These are phyloP conservation scores for Zosterops borbonicus DNA, from an alignment of 2,113 vertebrate genomes.

Conservation along the genomic window DNA sequence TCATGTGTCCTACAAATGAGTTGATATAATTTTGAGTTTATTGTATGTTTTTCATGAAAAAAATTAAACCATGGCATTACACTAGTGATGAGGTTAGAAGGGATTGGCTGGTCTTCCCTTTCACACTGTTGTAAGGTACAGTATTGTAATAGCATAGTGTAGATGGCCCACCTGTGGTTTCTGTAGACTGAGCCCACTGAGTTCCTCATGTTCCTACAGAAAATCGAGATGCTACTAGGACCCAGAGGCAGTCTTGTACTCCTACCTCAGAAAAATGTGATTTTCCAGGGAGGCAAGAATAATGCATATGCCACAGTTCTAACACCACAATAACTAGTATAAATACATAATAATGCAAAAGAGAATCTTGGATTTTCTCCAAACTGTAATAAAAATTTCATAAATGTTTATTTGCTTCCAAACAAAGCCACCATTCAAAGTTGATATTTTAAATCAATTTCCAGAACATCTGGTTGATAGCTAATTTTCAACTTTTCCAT, in stretches of 20 bases:
- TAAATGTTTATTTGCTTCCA: constrained; percentile 48
- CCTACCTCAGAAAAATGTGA: not conserved
- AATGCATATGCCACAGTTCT: not conserved
- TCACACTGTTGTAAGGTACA: not conserved
- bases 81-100: not conserved
- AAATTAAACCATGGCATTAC: not conserved
- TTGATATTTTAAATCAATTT: not conserved
- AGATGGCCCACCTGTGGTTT: not conserved
- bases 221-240: accelerated
- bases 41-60: not conserved
- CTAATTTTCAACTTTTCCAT: not conserved
- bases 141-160: not conserved
- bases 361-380: constrained; percentile 25
- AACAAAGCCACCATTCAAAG: not conserved
- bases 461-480: not conserved
- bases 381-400: constrained; percentile 30
- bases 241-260: not conserved
- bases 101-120: not conserved
- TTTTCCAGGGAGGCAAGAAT: not conserved
- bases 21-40: not conserved
- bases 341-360: not conserved
- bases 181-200: not conserved
- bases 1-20: not conserved
- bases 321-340: not conserved
- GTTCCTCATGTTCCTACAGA: not conserved